Evolutionary conservation across 1,140 invertebrate species (phyloP).

Genomic region (Contarinia nasturtii): DNA sequence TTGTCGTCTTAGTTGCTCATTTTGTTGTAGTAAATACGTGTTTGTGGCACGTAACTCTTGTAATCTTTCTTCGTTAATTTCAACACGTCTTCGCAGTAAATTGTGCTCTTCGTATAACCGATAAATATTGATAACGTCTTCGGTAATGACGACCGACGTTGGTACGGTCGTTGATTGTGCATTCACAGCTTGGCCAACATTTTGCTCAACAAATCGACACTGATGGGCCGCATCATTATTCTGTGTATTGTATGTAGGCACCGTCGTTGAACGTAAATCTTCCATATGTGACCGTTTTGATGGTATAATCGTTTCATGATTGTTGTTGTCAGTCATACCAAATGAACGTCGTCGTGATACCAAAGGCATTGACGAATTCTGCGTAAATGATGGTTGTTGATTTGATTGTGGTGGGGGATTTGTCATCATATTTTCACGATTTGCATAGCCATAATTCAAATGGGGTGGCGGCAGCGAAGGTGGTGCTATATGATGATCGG

Average conservation of each 20-base stretch:
- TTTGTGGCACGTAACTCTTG: conserved; percentile 58
- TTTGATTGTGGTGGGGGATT: background rate
- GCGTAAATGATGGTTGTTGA: background rate
- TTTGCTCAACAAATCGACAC: background rate
- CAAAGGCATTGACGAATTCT: background rate
- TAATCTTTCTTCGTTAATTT: conserved; percentile 11
- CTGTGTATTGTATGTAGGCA: background rate
- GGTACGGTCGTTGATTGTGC: background rate
- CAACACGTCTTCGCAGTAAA: conserved; percentile 5
- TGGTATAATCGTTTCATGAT: background rate
- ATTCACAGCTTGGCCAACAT: background rate
- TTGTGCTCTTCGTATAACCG: conserved; percentile 6
- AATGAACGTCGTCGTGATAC: background rate
- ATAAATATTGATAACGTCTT: conserved; percentile 1
- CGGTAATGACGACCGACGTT: background rate
- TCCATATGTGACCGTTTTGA: background rate
- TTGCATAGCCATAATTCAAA: background rate
- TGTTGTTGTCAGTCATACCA: background rate
- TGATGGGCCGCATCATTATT: background rate
- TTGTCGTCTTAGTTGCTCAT: conserved; percentile 47
- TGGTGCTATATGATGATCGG: conserved; percentile 14
- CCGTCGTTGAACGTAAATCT: background rate
- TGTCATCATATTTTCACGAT: background rate
- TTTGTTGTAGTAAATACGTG: conserved; percentile 63
- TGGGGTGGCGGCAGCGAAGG: conserved; percentile 13